Evolutionary conservation across 2,113 vertebrate genomes (phyloP).

Genomic region (Calidris pugnax): DNA sequence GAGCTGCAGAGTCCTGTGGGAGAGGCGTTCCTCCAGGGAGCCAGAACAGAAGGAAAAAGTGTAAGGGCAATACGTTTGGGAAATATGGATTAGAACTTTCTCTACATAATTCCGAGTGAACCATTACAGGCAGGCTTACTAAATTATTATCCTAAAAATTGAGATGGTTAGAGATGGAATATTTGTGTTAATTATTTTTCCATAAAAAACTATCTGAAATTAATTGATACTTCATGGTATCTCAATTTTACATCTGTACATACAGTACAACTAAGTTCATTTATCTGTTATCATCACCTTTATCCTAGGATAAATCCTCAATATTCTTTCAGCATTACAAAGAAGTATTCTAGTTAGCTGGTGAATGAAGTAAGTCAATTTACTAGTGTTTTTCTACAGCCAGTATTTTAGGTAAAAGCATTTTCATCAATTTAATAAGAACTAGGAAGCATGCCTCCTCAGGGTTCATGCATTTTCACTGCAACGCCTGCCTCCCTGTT

Average conservation of each 20-base stretch:
- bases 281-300: not conserved
- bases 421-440: not conserved
- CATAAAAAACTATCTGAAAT: not conserved
- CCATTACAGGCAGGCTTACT: not conserved
- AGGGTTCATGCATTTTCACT: not conserved
- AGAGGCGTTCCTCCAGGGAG: not conserved
- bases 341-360: not conserved
- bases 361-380: not conserved
- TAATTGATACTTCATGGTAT: not conserved
- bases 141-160: not conserved
- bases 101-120: not conserved
- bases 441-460: not conserved
- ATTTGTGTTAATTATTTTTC: not conserved
- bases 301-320: not conserved
- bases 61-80: not conserved
- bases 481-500: not conserved
- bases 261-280: not conserved
- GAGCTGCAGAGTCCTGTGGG: not conserved
- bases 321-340: not conserved
- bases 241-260: not conserved
- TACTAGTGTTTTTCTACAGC: not conserved
- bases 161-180: not conserved
- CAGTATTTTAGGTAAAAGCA: not conserved
- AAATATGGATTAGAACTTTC: rapidly evolving
- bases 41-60: not conserved